Evolutionary conservation across 2,113 vertebrate genomes (phyloP).

Genomic region (Pagrus major): DNA sequence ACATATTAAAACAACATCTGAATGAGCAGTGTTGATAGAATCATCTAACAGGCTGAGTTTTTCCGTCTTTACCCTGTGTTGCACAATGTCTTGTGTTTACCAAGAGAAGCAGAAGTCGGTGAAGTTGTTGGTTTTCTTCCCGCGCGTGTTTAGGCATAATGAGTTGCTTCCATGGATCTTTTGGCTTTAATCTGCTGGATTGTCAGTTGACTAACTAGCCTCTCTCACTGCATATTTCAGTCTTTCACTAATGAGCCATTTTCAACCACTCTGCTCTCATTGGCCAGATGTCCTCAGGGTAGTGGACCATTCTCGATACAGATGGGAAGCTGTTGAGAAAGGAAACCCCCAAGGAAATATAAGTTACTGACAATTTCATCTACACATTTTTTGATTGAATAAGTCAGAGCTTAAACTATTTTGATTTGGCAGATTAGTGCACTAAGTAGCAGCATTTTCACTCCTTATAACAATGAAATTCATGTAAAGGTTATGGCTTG

Average conservation of each 20-base stretch:
- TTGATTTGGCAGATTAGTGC: background rate
- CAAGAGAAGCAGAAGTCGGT: conserved; percentile 5
- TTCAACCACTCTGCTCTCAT: conserved; percentile 33
- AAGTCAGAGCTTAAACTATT: background rate
- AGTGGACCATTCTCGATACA: conserved; percentile 11
- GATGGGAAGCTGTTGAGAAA: conserved; percentile 47
- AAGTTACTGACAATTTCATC: conserved; percentile 10
- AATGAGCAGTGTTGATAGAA: conserved; percentile 10
- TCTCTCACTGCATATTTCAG: conserved; percentile 44
- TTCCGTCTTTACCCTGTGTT: conserved; percentile 4
- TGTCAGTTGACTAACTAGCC: conserved; percentile 62
- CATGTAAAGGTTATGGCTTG: conserved; percentile 36
- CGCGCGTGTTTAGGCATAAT: conserved; percentile 31
- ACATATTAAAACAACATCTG: conserved; percentile 23
- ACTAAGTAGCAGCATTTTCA: conserved; percentile 17
- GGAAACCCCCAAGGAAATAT: conserved; percentile 27
- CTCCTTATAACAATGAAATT: conserved; percentile 33
- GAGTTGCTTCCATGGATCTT: conserved; percentile 47
- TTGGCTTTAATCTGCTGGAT: conserved; percentile 39
- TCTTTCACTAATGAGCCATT: conserved; percentile 67
- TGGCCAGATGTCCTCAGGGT: conserved; percentile 57
- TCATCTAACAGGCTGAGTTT: conserved; percentile 15
- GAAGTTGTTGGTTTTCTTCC: conserved; percentile 46
- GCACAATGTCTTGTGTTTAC: conserved; percentile 32
- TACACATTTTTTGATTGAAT: background rate